Conservation (phyloP, 2,113 vertebrate species). For the Corythoichthys intestinalis region DNA sequence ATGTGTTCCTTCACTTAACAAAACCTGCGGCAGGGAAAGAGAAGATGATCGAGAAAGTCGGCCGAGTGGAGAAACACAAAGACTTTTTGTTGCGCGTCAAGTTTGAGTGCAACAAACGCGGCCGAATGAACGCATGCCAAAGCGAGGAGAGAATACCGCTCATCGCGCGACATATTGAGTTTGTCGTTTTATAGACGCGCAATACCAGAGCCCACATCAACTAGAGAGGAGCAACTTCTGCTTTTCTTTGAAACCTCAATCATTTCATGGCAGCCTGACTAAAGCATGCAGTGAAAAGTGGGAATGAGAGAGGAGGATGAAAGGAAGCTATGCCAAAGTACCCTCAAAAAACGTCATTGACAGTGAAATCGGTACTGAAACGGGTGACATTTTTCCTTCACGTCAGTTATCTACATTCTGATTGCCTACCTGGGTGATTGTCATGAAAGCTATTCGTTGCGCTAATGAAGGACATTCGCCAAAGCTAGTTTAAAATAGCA, state of each 20-base stretch:
- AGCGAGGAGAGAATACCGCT: constrained; percentile 14
- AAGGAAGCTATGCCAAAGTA: constrained; percentile 49
- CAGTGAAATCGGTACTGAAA: constrained; percentile 52
- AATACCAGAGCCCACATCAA: constrained; percentile 14
- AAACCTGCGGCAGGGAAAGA: constrained; percentile 25
- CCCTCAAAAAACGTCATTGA: constrained; percentile 50
- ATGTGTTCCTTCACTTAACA: constrained; percentile 43
- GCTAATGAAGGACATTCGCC: no score
- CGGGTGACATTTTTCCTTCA: constrained; percentile 39
- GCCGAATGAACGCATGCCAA: constrained; percentile 15
- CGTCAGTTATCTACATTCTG: constrained; percentile 24
- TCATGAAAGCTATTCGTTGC: no score
- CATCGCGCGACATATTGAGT: constrained; percentile 25
- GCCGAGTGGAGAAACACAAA: constrained; percentile 50
- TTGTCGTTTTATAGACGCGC: constrained; percentile 17
- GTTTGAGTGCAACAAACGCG: constrained; percentile 15
- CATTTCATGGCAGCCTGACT: constrained; percentile 30
- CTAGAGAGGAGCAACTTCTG: constrained; percentile 19
- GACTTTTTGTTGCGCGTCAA: constrained; percentile 32
- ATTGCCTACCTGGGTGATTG: no score
- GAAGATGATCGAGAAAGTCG: constrained; percentile 21
- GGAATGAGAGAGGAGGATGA: constrained; percentile 24
- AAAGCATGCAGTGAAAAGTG: constrained; percentile 17
- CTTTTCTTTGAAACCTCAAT: constrained; percentile 35
- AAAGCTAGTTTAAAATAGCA: no score